Percentiles rank a stretch among this genome's conserved stretches.
Evolutionary conservation across 1,140 invertebrate genomes (phyloP).

Genomic region (Apis cerana): DNA sequence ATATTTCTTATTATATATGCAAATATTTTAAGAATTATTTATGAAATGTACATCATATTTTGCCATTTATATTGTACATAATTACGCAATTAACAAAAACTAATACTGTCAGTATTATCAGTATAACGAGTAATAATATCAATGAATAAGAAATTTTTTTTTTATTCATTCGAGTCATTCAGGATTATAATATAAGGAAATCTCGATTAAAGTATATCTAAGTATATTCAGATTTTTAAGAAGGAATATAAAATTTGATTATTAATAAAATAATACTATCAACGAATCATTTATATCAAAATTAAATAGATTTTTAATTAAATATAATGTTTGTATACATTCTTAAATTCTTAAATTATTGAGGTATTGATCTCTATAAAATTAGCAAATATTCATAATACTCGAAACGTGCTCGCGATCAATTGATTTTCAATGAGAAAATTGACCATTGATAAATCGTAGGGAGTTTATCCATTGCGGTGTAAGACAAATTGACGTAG

Average conservation of each 20-base stretch:
- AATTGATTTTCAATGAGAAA: slow-evolving; percentile 46
- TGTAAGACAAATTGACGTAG: slow-evolving; percentile 75
- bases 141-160: not conserved
- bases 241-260: too few species aligned
- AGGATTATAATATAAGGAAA: too few species aligned
- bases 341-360: not conserved
- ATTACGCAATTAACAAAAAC: not conserved
- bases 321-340: not conserved
- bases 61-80: not conserved
- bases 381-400: slow-evolving; percentile 6
- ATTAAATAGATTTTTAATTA: too few species aligned
- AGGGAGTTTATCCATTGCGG: slow-evolving; percentile 76
- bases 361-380: not conserved
- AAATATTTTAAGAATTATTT: not conserved
- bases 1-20: not conserved
- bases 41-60: not conserved
- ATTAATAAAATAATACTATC: not conserved
- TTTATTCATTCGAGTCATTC: too few species aligned
- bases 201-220: too few species aligned
- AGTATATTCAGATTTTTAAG: too few species aligned
- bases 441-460: slow-evolving; percentile 58
- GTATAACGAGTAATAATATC: not conserved
- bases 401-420: not conserved
- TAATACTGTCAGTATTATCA: too few species aligned
- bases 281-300: too few species aligned